phyloP scores from a whole-genome alignment of 2,113 vertebrate species.

The Sprattus sprattus region DNA sequence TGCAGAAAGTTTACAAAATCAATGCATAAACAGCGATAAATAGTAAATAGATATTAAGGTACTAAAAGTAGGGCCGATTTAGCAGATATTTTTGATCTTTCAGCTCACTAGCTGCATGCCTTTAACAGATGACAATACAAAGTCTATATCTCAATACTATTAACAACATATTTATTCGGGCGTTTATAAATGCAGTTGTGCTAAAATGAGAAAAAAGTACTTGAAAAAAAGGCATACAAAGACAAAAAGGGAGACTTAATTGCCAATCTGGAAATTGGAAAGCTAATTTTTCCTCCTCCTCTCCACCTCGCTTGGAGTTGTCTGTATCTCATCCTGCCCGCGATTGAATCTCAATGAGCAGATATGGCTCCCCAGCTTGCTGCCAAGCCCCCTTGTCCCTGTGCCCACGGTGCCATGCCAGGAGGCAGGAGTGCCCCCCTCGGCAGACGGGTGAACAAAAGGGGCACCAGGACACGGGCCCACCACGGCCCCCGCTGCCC shows the following conservation, averaged over 20 bases:
- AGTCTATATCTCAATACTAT: background rate
- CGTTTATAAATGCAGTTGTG: background rate
- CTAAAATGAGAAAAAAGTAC: background rate
- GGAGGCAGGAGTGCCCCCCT: slow-evolving; percentile 59
- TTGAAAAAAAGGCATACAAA: background rate
- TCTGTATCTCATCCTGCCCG: slow-evolving; percentile 5
- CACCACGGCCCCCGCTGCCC: slow-evolving; percentile 39
- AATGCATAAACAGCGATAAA: too few species aligned
- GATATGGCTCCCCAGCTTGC: slow-evolving; percentile 74
- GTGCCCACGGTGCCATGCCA: slow-evolving; percentile 50
- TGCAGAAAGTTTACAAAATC: too few species aligned
- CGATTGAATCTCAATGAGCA: slow-evolving; percentile 80
- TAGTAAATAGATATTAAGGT: too few species aligned
- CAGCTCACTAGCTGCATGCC: background rate
- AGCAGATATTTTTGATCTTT: background rate
- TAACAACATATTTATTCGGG: background rate
- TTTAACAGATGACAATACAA: background rate
- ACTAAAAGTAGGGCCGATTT: background rate
- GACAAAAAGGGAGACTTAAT: background rate
- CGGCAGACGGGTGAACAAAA: slow-evolving; percentile 57
- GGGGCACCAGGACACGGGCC: slow-evolving; percentile 55
- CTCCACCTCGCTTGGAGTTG: slow-evolving; percentile 51
- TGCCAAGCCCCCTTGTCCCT: slow-evolving; percentile 72
- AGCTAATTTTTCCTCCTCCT: slow-evolving; percentile 55
- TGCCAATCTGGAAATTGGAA: background rate